These are phyloP conservation scores for Calonectris borealis DNA, from an alignment of 2,113 vertebrate genomes.

Conservation along the genomic window DNA sequence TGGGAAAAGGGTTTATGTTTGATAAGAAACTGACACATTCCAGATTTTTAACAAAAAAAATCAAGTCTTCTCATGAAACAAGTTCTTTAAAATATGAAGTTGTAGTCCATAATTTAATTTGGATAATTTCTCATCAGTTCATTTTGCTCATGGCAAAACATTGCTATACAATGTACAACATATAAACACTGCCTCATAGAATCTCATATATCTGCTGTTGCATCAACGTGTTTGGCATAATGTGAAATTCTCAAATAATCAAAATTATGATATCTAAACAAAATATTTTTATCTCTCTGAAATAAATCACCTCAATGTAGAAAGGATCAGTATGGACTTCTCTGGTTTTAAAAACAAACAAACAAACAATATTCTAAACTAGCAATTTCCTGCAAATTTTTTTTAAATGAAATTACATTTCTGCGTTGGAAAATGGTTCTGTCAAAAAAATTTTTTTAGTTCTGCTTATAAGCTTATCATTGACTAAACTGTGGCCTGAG, in stretches of 20 bases:
- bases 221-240: not conserved
- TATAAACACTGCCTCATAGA: not conserved
- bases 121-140: not conserved
- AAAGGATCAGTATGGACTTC: not conserved
- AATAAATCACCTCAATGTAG: not conserved
- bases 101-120: not conserved
- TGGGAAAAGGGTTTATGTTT: not conserved
- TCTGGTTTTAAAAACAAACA: not conserved
- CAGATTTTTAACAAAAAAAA: not conserved
- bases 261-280: not conserved
- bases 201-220: not conserved
- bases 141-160: not conserved
- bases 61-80: not conserved
- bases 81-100: not conserved
- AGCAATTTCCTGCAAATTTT: not conserved
- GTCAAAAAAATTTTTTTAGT: not conserved
- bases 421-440: not conserved
- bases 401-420: not conserved
- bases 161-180: not conserved
- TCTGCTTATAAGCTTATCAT: not conserved
- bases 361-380: not conserved
- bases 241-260: not conserved
- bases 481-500: not conserved
- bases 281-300: not conserved
- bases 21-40: not conserved